phyloP scores from a whole-genome alignment of 2,888 invertebrate genomes.

The Dromius quadrimaculatus region DNA sequence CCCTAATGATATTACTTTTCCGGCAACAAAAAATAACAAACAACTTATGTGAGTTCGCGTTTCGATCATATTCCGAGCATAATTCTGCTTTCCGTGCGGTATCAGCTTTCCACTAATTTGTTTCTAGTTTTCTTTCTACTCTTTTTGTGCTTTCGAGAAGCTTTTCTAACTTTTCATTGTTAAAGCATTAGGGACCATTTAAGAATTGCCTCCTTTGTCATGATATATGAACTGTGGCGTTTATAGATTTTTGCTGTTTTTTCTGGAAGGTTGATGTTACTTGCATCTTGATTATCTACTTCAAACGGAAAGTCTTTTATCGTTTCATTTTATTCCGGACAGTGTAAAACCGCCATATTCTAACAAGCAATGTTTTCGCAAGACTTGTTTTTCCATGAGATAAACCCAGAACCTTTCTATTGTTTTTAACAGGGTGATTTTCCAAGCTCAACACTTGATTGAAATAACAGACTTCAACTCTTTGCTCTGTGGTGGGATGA shows the following conservation, averaged over 20 bases:
- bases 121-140: conserved; percentile 34
- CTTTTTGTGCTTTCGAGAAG: conserved; percentile 10
- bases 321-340: background rate
- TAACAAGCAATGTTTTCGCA: conserved; percentile 23
- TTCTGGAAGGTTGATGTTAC: no score
- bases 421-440: conserved; percentile 40
- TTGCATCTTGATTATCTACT: conserved; percentile 10
- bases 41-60: conserved; percentile 25
- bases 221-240: background rate
- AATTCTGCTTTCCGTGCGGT: conserved; percentile 37
- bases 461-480: conserved; percentile 35
- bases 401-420: conserved; percentile 20
- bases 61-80: conserved; percentile 38
- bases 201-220: background rate
- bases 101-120: conserved; percentile 43
- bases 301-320: conserved; percentile 25
- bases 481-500: no score
- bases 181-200: background rate
- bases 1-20: conserved; percentile 37
- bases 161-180: conserved; percentile 12
- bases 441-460: conserved; percentile 34
- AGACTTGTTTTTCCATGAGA: conserved; percentile 27
- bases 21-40: conserved; percentile 37
- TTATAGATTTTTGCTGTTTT: no score
- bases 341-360: no score